Evolutionary conservation across 2,113 vertebrate genomes (phyloP), one percentile per base, ranked within the genome.

Genomic region (Elachura formosa): DNA sequence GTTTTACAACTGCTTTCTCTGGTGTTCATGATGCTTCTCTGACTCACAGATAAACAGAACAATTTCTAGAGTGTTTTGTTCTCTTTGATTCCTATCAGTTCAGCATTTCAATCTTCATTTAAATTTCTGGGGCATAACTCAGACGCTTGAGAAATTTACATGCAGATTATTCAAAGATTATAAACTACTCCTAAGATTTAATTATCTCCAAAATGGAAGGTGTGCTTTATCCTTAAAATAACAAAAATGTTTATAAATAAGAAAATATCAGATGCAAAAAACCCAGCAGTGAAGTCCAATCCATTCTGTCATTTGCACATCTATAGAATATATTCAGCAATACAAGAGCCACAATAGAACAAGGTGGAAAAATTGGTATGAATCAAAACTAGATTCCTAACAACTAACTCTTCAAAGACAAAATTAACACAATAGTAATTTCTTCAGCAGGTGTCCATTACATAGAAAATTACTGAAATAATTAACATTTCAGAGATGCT

Each of bases 281-380:
- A 14, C 31, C 5, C 21, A 34, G 7, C 16, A 59, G 26, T n/a
- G 28, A 80, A 80, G 7, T 46, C 9, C 12, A 24, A 40, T 63
- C 25, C 5, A 9, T 72, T 62, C 23, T 72, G 43, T 8, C 10
- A 22, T 15, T 43, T 67, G 2, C 1, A 23, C 2, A 0, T 14
- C 17, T 77, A 15, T 17, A 73, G 36, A 68, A 33, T 15, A n/a
- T 46, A 54, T 61, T 81, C 28, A 45, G 15, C 41, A 74, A 36
- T 18, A 25, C 21, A 59, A 58, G 20, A 54, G 21, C 18, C 36
- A 29, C 6, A 90, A 25, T 4, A 64, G 8, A 82, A 54, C 1
- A 49, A 6, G 7, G 19, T 75, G 14, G 13, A 43, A 87, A 87
- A 78, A 43, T 2, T 51, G 4, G 0, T 55, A 25, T 11, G 11